Base-by-base conservation (phyloP, 1,140 invertebrate genomes). In the Cydia splendana region DNA sequence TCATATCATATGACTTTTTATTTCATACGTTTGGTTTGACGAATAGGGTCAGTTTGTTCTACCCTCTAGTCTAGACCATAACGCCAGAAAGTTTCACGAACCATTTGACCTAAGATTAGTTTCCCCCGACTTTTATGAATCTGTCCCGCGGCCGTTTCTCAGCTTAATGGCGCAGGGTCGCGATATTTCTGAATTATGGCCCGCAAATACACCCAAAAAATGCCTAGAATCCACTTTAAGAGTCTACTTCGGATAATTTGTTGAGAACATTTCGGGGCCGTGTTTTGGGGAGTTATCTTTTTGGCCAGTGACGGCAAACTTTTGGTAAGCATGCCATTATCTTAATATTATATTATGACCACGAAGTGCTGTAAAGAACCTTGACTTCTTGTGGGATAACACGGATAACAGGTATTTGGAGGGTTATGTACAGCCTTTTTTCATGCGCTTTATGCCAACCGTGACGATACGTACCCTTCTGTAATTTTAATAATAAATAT, bases 131-230 rank as follows among this genome's bases (percentile, higher is more conserved):
- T 80, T 80, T 80, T 78, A 78, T 78, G 77, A 79, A 79, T 77
- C 77, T 81, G 77, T 81, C 80, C 69, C 7, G 30, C 12, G 74
- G 71, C 45, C 76, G 80, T 81, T 75, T 77, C 51, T 81, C 80
- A 79, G 28, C 76, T 75, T 81, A 81, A 81, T 81, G 80, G 80
- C 65, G 75, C 74, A 65, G 53, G 65, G 73, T 30, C 20, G 53
- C 73, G 74, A 81, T 78, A 81, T 81, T 81, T 20, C 73, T 81
- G 80, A 81, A 24, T 79, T 81, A 81, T 79, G 80, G 75, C 65
- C 65, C 77, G 65, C 80, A 77, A 81, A 81, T 81, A 79, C 67
- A 79, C 80, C 71, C 65, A 62, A 74, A 76, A 76, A 80, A 80
- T 75, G 76, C 42, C 62, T 53, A 74, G 74, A 80, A 77, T 77